Evolutionary conservation across 2,888 invertebrate genomes (phyloP).

Genomic region (Scaptomyza reducta): DNA sequence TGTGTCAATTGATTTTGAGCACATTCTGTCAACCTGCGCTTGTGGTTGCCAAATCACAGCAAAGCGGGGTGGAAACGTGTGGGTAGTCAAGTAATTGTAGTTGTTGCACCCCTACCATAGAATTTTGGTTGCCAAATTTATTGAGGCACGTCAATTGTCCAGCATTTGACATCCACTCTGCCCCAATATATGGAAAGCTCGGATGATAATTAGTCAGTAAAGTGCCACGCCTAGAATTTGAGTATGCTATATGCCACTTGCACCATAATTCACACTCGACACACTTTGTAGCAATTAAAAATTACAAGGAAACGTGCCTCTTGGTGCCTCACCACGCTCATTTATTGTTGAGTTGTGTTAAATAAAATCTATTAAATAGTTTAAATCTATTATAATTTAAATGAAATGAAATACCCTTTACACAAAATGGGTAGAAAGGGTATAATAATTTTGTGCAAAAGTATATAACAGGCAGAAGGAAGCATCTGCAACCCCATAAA

Average conservation of each 20-base stretch:
- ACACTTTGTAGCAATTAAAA: too few relatives aligned
- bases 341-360: too few relatives aligned
- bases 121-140: constrained; percentile 2
- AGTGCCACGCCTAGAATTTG: background rate
- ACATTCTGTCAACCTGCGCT: background rate
- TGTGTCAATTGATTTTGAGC: constrained; percentile 63
- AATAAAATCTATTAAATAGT: too few relatives aligned
- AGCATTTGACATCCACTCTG: background rate
- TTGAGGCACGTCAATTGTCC: constrained; percentile 12
- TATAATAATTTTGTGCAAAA: too few relatives aligned
- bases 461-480: too few relatives aligned
- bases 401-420: too few relatives aligned
- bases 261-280: background rate
- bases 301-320: too few relatives aligned
- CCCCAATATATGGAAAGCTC: background rate
- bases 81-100: background rate
- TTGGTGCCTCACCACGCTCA: too few relatives aligned
- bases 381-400: too few relatives aligned
- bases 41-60: constrained; percentile 13
- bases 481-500: too few relatives aligned
- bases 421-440: too few relatives aligned
- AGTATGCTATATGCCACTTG: background rate
- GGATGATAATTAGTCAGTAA: background rate
- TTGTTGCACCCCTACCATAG: background rate
- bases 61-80: background rate